Conservation (phyloP, 2,888 invertebrate species). For the Drosophila helvetica region DNA sequence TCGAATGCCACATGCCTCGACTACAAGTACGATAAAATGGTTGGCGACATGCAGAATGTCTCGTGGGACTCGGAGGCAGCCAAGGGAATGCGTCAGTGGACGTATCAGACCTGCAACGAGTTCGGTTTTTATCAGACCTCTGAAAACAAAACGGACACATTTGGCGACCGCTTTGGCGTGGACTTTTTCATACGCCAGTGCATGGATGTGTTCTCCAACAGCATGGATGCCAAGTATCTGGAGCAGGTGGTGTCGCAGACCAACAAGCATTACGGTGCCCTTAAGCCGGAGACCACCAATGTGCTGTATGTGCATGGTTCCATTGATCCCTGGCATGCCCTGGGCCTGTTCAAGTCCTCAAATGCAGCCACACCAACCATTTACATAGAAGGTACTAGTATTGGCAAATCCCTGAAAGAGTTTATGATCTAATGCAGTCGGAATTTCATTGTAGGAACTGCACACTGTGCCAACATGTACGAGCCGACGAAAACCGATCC, state of each 20-base stretch:
- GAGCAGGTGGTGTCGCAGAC: slow-evolving; percentile 88
- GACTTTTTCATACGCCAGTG: slow-evolving; percentile 93
- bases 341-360: slow-evolving; percentile 88
- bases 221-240: slow-evolving; percentile 87
- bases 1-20: slow-evolving; percentile 91
- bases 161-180: slow-evolving; percentile 90
- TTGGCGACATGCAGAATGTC: slow-evolving; percentile 87
- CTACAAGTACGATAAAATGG: slow-evolving; percentile 91
- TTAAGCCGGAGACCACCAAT: slow-evolving; percentile 88
- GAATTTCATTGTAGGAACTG: slow-evolving; percentile 88
- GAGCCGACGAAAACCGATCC: slow-evolving; percentile 88
- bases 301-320: slow-evolving; percentile 95
- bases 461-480: slow-evolving; percentile 97
- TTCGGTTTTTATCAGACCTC: slow-evolving; percentile 98
- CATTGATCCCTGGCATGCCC: slow-evolving; percentile 94
- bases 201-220: slow-evolving; percentile 91
- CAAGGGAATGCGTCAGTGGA: slow-evolving; percentile 91
- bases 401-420: neutral
- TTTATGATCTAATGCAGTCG: neutral
- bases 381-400: slow-evolving; percentile 87
- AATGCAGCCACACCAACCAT: slow-evolving; percentile 87
- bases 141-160: slow-evolving; percentile 84
- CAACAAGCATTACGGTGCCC: slow-evolving; percentile 91
- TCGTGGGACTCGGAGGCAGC: slow-evolving; percentile 90
- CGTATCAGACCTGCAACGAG: slow-evolving; percentile 97